These are phyloP conservation scores for Lochmaea crataegi DNA, from an alignment of 2,888 invertebrate genomes.

Conservation along the genomic window DNA sequence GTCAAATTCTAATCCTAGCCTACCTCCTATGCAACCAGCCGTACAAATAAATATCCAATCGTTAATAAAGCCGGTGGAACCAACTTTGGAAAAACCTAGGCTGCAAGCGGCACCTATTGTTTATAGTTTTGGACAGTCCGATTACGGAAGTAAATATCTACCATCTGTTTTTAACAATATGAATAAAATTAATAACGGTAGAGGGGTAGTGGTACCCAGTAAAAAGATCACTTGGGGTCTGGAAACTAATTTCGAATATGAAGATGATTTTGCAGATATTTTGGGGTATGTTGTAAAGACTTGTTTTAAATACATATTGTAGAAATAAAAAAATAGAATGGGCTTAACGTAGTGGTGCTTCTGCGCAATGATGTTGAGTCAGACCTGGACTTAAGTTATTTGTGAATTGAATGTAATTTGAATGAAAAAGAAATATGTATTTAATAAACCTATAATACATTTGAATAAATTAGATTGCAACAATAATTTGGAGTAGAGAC, in stretches of 20 bases:
- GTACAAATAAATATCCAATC: conserved; percentile 64
- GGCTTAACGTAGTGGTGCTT: no score
- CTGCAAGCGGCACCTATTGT: conserved; percentile 60
- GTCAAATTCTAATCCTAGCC: conserved; percentile 49
- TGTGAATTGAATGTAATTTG: no score
- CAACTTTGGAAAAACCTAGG: conserved; percentile 55
- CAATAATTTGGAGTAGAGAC: no score
- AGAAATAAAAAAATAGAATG: no score
- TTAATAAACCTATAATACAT: no score
- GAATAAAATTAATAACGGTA: conserved; percentile 54
- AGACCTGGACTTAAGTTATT: no score
- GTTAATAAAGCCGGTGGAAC: conserved; percentile 60
- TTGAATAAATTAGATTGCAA: no score
- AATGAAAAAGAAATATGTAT: no score
- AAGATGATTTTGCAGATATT: conserved; percentile 78
- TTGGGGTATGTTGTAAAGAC: conserved; percentile 71
- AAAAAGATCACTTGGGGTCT: conserved; percentile 59
- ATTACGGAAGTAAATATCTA: conserved; percentile 60
- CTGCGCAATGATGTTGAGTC: no score
- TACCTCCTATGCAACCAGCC: conserved; percentile 54
- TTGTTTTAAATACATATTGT: not conserved
- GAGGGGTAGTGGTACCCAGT: conserved; percentile 42
- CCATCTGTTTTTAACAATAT: conserved; percentile 46
- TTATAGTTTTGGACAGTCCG: conserved; percentile 63
- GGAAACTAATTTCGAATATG: conserved; percentile 60